These are phyloP conservation scores for Neosilurus mollespiculum DNA, from an alignment of 2,797 vertebrate genomes.

Conservation along the genomic window DNA sequence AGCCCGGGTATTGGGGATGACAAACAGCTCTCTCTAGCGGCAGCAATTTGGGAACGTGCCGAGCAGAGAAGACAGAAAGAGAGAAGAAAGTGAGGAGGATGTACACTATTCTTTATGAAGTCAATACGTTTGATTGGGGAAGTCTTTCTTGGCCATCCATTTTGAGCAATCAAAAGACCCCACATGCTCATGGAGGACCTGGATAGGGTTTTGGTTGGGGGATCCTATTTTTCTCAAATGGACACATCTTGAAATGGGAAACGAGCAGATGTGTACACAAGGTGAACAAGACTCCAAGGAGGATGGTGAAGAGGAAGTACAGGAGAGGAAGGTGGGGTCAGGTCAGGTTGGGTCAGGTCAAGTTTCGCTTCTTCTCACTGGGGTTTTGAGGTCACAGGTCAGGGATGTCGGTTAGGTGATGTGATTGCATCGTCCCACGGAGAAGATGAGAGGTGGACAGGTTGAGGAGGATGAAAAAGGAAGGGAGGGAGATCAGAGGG, in stretches of 20 bases:
- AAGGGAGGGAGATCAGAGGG: constrained; percentile 40
- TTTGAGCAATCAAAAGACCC: constrained; percentile 49
- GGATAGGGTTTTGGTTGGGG: constrained; percentile 1
- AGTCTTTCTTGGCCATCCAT: constrained; percentile 16
- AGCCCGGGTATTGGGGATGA: constrained; percentile 66
- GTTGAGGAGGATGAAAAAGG: constrained; percentile 45
- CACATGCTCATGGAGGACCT: constrained; percentile 32
- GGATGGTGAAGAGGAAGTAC: constrained; percentile 49
- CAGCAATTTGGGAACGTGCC: constrained; percentile 17
- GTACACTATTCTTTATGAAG: constrained; percentile 15
- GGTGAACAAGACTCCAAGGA: constrained; percentile 32
- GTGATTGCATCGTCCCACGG: constrained; percentile 55
- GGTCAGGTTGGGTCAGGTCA: constrained; percentile 49
- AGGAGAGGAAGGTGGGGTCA: constrained; percentile 60
- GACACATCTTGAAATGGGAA: not conserved
- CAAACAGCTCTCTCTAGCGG: constrained; percentile 55
- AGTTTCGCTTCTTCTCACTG: constrained; percentile 59
- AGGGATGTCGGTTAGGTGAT: constrained; percentile 56
- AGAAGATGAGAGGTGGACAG: constrained; percentile 59
- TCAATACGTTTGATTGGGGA: constrained; percentile 4
- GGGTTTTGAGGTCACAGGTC: constrained; percentile 60
- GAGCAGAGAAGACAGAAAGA: constrained; percentile 57
- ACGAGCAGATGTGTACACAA: constrained; percentile 4
- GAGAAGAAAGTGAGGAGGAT: constrained; percentile 47
- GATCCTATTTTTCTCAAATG: constrained; percentile 1